Conservation (phyloP, 2,888 invertebrate species). For the Hydrotaea diabolus region DNA sequence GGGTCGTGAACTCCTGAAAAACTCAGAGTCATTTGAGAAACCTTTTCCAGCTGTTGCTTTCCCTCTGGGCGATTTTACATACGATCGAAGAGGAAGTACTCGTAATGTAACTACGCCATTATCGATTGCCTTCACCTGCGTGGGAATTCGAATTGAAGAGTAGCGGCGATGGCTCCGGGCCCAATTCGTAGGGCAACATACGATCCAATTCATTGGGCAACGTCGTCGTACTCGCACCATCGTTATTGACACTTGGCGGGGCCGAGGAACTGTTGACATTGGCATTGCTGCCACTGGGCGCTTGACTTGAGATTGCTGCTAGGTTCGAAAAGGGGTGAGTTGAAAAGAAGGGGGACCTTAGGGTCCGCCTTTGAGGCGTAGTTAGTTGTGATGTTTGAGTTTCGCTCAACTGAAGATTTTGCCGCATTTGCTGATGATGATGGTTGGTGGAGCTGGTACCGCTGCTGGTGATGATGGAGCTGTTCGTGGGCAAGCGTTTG, state of each 20-base stretch:
- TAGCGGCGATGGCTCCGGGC: constrained; percentile 80
- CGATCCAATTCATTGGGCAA: constrained; percentile 78
- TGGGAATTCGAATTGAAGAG: constrained; percentile 77
- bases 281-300: constrained; percentile 34
- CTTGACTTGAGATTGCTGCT: constrained; percentile 45
- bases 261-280: neutral
- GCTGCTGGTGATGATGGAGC: constrained; percentile 53
- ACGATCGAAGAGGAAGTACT: no score
- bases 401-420: no score
- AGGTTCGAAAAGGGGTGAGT: constrained; percentile 73
- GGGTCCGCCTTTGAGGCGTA: constrained; percentile 62
- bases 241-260: constrained; percentile 4
- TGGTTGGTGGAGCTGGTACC: constrained; percentile 54
- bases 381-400: constrained; percentile 51
- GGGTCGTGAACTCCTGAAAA: no score
- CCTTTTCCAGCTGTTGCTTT: no score
- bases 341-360: constrained; percentile 71
- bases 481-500: constrained; percentile 68
- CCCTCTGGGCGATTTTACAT: neutral
- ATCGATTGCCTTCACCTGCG: constrained; percentile 71
- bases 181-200: constrained; percentile 80
- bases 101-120: constrained; percentile 24
- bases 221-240: constrained; percentile 70
- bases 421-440: neutral
- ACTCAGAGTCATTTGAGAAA: no score